phyloP scores from a whole-genome alignment of 2,797 vertebrate genomes.

The Chloroceryle inda region DNA sequence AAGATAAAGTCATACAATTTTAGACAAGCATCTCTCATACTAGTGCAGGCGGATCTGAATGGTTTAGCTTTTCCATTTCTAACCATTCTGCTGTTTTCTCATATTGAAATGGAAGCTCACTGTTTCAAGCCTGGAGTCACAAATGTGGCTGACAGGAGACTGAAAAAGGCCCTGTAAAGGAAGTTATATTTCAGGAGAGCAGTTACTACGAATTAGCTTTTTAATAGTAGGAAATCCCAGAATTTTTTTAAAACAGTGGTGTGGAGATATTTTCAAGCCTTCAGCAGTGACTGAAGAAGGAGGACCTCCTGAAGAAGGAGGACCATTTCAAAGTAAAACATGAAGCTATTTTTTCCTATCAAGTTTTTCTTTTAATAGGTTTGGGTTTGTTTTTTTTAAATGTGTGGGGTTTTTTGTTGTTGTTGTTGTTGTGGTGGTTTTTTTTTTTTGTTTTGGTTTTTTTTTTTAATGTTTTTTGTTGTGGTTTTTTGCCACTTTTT shows the following conservation, averaged over 20 bases:
- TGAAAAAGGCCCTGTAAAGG: background rate
- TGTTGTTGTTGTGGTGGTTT: too few species aligned
- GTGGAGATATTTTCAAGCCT: background rate
- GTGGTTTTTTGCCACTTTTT: background rate
- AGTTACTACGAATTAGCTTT: background rate
- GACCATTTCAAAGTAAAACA: background rate
- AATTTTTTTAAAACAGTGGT: background rate
- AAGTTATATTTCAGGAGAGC: background rate
- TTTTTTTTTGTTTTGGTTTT: background rate
- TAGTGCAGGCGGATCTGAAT: background rate
- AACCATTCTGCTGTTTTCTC: background rate
- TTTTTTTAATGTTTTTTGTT: too few species aligned
- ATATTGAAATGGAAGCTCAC: background rate
- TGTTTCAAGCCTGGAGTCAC: background rate
- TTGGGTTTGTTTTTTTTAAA: too few species aligned
- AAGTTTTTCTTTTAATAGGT: background rate
- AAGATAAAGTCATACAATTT: background rate
- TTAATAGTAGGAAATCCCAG: background rate
- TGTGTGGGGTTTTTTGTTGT: too few species aligned
- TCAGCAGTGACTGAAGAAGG: too few species aligned
- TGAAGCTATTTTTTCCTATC: background rate
- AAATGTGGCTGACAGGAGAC: background rate
- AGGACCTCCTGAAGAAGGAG: background rate
- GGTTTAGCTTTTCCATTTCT: background rate
- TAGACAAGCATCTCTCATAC: background rate